Percentiles rank a stretch among this genome's conserved stretches.
These are phyloP conservation scores for Neodiprion lecontei DNA, from an alignment of 1,140 invertebrate species.

Conservation along the genomic window DNA sequence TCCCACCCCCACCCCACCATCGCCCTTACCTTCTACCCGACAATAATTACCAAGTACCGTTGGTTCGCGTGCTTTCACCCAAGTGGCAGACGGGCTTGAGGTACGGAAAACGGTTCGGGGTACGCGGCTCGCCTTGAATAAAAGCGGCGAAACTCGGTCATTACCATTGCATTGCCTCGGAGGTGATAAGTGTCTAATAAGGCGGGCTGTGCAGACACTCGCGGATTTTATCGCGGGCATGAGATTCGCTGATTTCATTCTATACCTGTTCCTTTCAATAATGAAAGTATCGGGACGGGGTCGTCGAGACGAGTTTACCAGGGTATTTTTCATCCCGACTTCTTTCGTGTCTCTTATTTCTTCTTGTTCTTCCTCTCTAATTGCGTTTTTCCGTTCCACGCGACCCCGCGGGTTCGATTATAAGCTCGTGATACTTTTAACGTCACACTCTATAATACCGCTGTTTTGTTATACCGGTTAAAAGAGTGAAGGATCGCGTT, in stretches of 20 bases:
- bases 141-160: constrained; percentile 4
- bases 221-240: not conserved
- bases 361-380: no score
- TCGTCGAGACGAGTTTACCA: not conserved
- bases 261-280: not conserved
- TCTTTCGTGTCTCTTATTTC: not conserved
- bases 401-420: no score
- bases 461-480: not conserved
- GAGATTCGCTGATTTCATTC: not conserved
- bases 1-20: constrained; percentile 29
- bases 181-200: constrained; percentile 5
- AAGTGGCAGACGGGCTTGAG: not conserved
- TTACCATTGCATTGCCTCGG: not conserved
- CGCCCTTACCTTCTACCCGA: not conserved
- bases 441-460: no score
- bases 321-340: not conserved
- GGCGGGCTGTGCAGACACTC: not conserved
- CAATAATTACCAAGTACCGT: constrained; percentile 5
- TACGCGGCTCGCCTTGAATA: not conserved
- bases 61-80: not conserved
- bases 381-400: no score
- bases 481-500: not conserved
- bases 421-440: no score
- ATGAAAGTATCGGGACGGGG: no score
- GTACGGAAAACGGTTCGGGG: not conserved